Evolutionary conservation across 30 jellyfish, hydroid and myxozoan species (phyloP).

Genomic region (Morbakka virulenta): DNA sequence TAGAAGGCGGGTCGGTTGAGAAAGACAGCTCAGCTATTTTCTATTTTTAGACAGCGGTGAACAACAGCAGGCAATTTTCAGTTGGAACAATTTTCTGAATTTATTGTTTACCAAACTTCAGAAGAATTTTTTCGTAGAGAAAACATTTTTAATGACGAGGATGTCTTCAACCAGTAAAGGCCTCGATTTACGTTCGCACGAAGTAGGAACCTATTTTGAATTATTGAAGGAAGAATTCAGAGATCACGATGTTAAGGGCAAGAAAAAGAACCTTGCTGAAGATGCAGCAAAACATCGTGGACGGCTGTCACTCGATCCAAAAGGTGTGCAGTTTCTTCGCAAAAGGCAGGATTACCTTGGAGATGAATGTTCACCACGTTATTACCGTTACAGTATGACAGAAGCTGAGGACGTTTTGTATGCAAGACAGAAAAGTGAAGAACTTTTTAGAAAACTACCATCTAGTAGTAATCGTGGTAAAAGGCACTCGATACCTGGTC

Average conservation of each 20-base stretch:
- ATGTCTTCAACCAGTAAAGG: not conserved
- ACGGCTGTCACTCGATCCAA: not conserved
- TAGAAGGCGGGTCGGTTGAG: not conserved
- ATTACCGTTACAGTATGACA: constrained; percentile 65
- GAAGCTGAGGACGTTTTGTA: constrained; percentile 7
- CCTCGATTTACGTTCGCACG: not conserved
- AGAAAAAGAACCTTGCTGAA: not conserved
- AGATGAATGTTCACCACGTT: constrained; percentile 55
- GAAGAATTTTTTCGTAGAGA: not conserved
- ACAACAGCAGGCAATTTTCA: no score
- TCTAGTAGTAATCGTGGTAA: not conserved
- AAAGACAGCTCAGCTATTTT: not conserved
- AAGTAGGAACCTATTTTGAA: not conserved
- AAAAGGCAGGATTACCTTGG: constrained; percentile 44
- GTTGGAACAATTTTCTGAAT: no score
- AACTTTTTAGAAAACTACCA: not conserved
- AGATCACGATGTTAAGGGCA: not conserved
- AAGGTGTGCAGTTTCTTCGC: constrained; percentile 15
- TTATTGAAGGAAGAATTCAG: not conserved
- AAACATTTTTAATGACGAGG: not conserved
- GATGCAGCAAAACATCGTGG: not conserved
- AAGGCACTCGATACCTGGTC: not conserved
- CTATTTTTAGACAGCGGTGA: no score
- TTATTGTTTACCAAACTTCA: not conserved
- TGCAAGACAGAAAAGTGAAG: not conserved